Conservation (phyloP, 2,888 invertebrate genomes). For the Pardosa pseudoannulata region DNA sequence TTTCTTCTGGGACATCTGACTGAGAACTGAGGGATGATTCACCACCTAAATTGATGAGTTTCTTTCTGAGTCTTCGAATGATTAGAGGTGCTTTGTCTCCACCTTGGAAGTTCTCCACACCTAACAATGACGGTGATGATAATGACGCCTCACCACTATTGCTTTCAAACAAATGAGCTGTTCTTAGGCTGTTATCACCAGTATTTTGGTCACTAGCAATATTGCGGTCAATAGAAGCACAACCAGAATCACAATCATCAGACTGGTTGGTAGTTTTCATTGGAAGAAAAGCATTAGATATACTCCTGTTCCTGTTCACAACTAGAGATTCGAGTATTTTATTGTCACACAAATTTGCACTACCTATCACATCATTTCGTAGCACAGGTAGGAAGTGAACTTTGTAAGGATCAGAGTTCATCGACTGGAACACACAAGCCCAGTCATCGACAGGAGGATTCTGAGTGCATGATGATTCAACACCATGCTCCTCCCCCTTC, state of each 20-base stretch:
- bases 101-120: conserved; percentile 26
- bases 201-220: not conserved
- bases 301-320: conserved; percentile 9
- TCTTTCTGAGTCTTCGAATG: conserved; percentile 19
- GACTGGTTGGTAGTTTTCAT: not conserved
- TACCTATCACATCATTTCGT: conserved; percentile 16
- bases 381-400: conserved; percentile 32
- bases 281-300: not conserved
- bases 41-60: conserved; percentile 11
- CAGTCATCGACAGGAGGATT: conserved; percentile 28
- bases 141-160: conserved; percentile 3
- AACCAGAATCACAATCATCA: conserved; percentile 25
- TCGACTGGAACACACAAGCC: conserved; percentile 48
- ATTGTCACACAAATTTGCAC: conserved; percentile 1
- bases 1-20: conserved; percentile 40
- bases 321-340: conserved; percentile 2
- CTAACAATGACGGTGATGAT: conserved; percentile 2
- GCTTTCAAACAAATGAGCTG: conserved; percentile 14
- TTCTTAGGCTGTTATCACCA: conserved; percentile 16
- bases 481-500: not conserved
- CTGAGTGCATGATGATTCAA: not conserved
- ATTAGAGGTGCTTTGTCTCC: conserved; percentile 32
- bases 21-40: conserved; percentile 52
- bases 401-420: conserved; percentile 24
- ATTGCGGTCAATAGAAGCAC: conserved; percentile 10